These are phyloP conservation scores for Darevskia mixta DNA, from an alignment of 2,797 vertebrate genomes.

Conservation along the genomic window DNA sequence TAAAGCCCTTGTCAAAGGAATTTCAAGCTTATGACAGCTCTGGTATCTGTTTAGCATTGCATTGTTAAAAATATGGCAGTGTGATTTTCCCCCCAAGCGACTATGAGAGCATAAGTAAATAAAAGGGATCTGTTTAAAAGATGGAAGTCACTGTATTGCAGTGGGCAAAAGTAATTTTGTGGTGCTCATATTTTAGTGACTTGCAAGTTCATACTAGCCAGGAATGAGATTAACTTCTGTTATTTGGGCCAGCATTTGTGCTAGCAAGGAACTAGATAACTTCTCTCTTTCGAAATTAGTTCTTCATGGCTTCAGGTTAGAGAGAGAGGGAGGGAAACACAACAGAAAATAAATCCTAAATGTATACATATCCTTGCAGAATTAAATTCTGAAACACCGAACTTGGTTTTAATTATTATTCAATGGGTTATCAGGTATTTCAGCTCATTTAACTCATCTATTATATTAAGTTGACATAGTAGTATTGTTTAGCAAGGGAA, in stretches of 20 bases:
- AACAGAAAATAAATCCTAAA: background rate
- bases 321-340: background rate
- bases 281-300: background rate
- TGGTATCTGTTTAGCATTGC: background rate
- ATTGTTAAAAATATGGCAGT: background rate
- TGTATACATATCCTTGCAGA: background rate
- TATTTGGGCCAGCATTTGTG: background rate
- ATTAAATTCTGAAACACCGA: constrained; percentile 11
- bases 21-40: background rate
- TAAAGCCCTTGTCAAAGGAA: background rate
- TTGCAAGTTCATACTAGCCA: background rate
- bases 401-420: background rate
- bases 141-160: background rate
- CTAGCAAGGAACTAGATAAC: background rate
- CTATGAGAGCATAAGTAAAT: background rate
- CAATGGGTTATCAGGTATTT: background rate
- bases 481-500: background rate
- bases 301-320: background rate
- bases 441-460: background rate
- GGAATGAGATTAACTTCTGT: background rate
- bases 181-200: background rate
- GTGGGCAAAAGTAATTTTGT: background rate
- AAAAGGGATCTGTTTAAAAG: constrained; percentile 1
- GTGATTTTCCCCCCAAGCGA: background rate
- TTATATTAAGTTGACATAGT: background rate